These are phyloP conservation scores for Pituophis catenifer DNA, from an alignment of 2,113 vertebrate genomes.

Conservation along the genomic window DNA sequence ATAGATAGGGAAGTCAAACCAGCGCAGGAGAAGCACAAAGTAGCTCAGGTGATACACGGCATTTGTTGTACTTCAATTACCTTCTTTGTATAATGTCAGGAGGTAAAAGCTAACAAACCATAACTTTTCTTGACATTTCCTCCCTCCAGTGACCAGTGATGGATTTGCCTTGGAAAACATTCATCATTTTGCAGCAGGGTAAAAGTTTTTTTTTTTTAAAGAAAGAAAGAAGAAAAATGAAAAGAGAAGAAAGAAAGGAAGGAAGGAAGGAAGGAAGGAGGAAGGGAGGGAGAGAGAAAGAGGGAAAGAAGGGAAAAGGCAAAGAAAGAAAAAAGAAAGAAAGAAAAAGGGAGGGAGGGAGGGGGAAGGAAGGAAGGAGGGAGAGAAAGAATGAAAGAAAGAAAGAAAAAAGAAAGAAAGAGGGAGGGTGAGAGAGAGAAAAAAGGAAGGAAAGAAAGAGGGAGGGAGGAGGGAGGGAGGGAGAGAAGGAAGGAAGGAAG, in stretches of 20 bases:
- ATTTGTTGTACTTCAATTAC: slow-evolving; percentile 90
- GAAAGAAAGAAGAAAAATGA: not conserved
- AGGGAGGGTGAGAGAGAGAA: too few species aligned
- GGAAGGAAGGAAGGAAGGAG: too few species aligned
- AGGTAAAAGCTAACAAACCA: slow-evolving; percentile 89
- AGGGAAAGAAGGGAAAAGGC: too few species aligned
- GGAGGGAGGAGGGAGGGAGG: too few species aligned
- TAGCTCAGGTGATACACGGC: slow-evolving; percentile 76
- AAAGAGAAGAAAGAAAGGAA: not conserved
- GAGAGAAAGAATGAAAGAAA: fast-evolving
- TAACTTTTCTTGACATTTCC: slow-evolving; percentile 87
- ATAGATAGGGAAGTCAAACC: slow-evolving; percentile 60
- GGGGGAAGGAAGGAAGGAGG: too few species aligned
- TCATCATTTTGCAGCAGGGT: slow-evolving; percentile 83
- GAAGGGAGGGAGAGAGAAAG: too few species aligned
- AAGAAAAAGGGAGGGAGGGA: too few species aligned
- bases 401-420: too few species aligned
- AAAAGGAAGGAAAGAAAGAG: too few species aligned
- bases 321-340: too few species aligned
- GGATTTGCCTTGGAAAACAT: slow-evolving; percentile 84
- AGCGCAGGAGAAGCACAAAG: not conserved
- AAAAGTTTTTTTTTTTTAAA: slow-evolving; percentile 62
- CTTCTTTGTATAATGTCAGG: slow-evolving; percentile 83
- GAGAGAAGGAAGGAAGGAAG: too few species aligned
- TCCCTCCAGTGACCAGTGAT: slow-evolving; percentile 86